Percentiles rank a stretch among this genome's conserved stretches.
phyloP scores from a whole-genome alignment of 2,797 vertebrate genomes.

The Sebastes reedi region DNA sequence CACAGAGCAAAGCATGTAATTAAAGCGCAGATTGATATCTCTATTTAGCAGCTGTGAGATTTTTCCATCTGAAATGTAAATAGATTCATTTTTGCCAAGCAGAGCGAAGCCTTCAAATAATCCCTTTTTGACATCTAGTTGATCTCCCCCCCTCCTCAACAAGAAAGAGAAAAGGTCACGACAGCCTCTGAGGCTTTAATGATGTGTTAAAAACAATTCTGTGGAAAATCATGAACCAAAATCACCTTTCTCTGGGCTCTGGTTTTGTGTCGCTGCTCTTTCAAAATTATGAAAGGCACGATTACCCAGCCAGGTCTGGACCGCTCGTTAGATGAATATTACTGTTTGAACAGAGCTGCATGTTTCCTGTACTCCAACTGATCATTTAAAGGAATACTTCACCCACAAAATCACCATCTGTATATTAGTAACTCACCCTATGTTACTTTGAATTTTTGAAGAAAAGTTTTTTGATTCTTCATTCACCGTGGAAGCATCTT shows the following conservation, averaged over 20 bases:
- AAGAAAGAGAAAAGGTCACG: conserved; percentile 28
- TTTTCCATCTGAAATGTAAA: conserved; percentile 21
- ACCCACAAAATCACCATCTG: not conserved
- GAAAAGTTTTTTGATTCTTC: too few relatives aligned
- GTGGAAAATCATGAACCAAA: conserved; percentile 33
- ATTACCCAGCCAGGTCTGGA: conserved; percentile 16
- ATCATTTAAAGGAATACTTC: not conserved
- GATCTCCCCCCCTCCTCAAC: not conserved
- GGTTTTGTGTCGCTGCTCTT: conserved; percentile 19
- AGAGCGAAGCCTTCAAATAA: not conserved
- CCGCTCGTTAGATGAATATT: conserved; percentile 23
- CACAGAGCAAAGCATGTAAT: conserved; percentile 16
- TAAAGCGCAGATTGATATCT: conserved; percentile 17
- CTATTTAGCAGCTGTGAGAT: conserved; percentile 5
- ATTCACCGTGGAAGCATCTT: too few relatives aligned
- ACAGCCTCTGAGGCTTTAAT: conserved; percentile 44
- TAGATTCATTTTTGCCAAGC: conserved; percentile 5
- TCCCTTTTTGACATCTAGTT: conserved; percentile 1
- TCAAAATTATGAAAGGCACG: conserved; percentile 21
- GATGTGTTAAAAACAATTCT: conserved; percentile 41
- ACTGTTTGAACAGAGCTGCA: conserved; percentile 1
- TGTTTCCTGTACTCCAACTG: not conserved
- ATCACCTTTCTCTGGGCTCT: not conserved
- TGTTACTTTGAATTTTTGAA: not conserved
- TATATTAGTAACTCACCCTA: not conserved